Conservation (phyloP, 2,888 invertebrate genomes). For the Apocheima hispidaria region DNA sequence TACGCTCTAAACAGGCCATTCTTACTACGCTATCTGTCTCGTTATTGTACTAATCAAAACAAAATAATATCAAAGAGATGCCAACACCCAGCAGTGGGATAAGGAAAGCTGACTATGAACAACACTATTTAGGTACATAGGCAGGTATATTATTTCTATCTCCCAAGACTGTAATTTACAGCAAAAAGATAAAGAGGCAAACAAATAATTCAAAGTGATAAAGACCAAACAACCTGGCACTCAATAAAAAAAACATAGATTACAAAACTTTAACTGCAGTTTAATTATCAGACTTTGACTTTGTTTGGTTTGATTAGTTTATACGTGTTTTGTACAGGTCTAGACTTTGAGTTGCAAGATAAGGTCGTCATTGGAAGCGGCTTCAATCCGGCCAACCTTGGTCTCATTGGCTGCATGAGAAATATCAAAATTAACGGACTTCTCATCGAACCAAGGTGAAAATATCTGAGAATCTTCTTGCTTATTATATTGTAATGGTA, state of each 20-base stretch:
- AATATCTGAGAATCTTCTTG: background rate
- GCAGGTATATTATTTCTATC: background rate
- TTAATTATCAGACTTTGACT: too few relatives aligned
- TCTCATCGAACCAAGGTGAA: conserved; percentile 89
- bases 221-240: background rate
- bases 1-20: too few relatives aligned
- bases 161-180: background rate
- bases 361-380: conserved; percentile 93
- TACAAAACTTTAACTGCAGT: conserved; percentile 13
- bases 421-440: conserved; percentile 94
- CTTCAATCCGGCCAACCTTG: conserved; percentile 89
- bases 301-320: too few relatives aligned
- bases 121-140: background rate
- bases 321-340: conserved; percentile 56
- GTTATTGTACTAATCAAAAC: too few relatives aligned
- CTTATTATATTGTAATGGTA: background rate
- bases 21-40: too few relatives aligned
- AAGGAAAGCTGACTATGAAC: background rate
- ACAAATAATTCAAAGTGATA: conserved; percentile 9
- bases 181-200: background rate
- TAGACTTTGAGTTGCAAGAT: conserved; percentile 89
- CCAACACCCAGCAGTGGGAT: background rate
- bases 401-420: conserved; percentile 96
- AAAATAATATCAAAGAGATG: too few relatives aligned
- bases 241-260: conserved; percentile 8